Base-by-base conservation (phyloP, 2,113 vertebrate species). In the Hipposideros armiger region DNA sequence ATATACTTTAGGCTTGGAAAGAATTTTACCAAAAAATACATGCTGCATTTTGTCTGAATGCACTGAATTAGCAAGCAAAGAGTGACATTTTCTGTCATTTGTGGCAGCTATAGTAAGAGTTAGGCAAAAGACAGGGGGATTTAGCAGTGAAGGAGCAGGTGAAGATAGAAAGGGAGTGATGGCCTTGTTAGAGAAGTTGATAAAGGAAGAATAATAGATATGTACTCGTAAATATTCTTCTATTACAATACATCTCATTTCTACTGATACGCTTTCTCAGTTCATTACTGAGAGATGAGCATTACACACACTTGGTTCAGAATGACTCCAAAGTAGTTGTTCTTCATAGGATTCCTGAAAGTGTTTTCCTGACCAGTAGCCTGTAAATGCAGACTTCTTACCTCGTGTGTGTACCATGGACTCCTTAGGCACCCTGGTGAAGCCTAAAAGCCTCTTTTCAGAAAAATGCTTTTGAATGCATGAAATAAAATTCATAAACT, bases 11-110 rank as follows among this genome's bases (percentile, higher is more conserved):
- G 32, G 24, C 45, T 87, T 52, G 56, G 78, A 80, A 82, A 97
- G 40, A n/a, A 9, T 56, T 56, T 64, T 62, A 70, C 13, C 5
- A 5, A 87, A 96, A 97, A 86, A 0, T 16, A 7, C 16, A 73
- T 84, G 91, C 74, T 95, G 16, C 42, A 24, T 83, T 93, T 81
- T 95, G 45, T 92, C 91, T 56, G 5, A 30, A 3, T 91, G 32
- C 92, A 81, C 50, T 92, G 95, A 97, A 92, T 98, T 97, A 97
- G 84, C 64, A 95, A 96, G 86, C n/a, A 69, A 74, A 97, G 84
- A 91, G 88, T 96, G 80, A 66, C 67, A 67, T 96, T 94, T 95
- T 95, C 50, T 80, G 32, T 89, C 22, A 74, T 93, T 78, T 62
- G 26, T 67, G 36, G n/a, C 28, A 66, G 24, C 56, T 94, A 60